Percentiles rank a stretch among this genome's conserved stretches.
These are phyloP conservation scores for Aquatica leii DNA, from an alignment of 2,888 invertebrate species.

Conservation along the genomic window DNA sequence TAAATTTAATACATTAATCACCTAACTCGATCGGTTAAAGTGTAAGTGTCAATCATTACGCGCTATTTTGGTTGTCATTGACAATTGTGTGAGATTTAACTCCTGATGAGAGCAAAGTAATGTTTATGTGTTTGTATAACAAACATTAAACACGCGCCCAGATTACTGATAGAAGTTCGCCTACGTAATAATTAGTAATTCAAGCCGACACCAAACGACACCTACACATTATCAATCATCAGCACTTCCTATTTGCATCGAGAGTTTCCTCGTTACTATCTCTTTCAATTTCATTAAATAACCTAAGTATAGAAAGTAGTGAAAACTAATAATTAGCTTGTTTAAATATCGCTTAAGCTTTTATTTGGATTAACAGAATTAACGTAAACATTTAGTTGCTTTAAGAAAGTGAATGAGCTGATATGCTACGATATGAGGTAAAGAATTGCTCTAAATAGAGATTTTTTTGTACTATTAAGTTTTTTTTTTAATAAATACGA, in stretches of 20 bases:
- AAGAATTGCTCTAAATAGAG: too few species aligned
- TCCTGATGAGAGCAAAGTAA: conserved; percentile 25
- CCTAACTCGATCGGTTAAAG: background rate
- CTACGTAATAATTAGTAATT: conserved; percentile 49
- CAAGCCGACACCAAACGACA: conserved; percentile 45
- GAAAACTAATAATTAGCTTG: conserved; percentile 5
- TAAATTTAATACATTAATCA: background rate
- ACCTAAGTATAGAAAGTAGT: conserved; percentile 13
- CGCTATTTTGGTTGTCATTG: background rate
- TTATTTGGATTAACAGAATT: background rate
- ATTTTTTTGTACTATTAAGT: too few species aligned
- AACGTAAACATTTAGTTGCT: too few species aligned
- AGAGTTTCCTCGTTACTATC: conserved; percentile 25
- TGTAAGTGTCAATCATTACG: conserved; percentile 1
- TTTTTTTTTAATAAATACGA: conserved; percentile 27
- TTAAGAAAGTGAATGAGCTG: too few species aligned
- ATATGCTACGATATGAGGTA: too few species aligned
- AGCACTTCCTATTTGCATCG: conserved; percentile 32
- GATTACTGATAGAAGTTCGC: conserved; percentile 43
- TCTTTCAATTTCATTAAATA: conserved; percentile 10
- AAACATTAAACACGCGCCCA: conserved; percentile 45
- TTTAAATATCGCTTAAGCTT: background rate
- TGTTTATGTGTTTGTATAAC: conserved; percentile 34
- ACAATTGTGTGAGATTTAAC: conserved; percentile 11
- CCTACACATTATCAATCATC: conserved; percentile 41